A percentile compares a stretch with the other conserved stretches of the same genome.
phyloP scores from a whole-genome alignment of 2,888 invertebrate genomes.

The Eupeodes latifasciatus region DNA sequence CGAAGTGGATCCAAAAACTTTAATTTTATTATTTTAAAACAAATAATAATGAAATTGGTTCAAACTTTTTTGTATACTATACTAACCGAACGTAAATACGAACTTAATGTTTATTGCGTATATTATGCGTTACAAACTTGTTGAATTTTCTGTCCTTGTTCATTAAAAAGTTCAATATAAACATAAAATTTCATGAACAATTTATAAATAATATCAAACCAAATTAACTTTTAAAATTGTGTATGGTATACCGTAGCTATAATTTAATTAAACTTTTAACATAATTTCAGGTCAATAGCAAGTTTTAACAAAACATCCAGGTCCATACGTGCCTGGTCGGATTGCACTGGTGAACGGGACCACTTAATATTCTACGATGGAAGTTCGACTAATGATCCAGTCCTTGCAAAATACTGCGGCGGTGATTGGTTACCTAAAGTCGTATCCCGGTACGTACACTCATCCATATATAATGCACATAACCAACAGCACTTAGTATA shows the following conservation, averaged over 20 bases:
- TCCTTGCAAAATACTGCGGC: constrained; percentile 94
- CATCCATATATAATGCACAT: constrained; percentile 2
- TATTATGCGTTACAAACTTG: no score
- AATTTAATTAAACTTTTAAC: constrained; percentile 71
- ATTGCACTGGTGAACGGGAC: constrained; percentile 92
- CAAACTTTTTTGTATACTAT: no score
- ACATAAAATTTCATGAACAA: no score
- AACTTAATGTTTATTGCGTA: no score
- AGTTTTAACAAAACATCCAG: constrained; percentile 90
- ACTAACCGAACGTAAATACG: no score
- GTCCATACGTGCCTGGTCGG: constrained; percentile 91
- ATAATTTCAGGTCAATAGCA: constrained; percentile 83
- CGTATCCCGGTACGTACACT: constrained; percentile 86
- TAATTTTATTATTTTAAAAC: no score
- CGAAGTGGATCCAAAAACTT: no score
- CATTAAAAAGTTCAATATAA: no score
- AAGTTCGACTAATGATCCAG: constrained; percentile 91
- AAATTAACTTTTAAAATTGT: no score
- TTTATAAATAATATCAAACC: no score
- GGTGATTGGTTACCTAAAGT: constrained; percentile 93
- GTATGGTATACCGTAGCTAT: constrained; percentile 19
- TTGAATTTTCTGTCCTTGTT: no score
- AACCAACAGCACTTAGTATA: constrained; percentile 26
- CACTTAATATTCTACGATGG: constrained; percentile 95
- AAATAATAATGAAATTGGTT: no score